Conservation (phyloP, 2,888 invertebrate genomes). For the Bellardia pandia region DNA sequence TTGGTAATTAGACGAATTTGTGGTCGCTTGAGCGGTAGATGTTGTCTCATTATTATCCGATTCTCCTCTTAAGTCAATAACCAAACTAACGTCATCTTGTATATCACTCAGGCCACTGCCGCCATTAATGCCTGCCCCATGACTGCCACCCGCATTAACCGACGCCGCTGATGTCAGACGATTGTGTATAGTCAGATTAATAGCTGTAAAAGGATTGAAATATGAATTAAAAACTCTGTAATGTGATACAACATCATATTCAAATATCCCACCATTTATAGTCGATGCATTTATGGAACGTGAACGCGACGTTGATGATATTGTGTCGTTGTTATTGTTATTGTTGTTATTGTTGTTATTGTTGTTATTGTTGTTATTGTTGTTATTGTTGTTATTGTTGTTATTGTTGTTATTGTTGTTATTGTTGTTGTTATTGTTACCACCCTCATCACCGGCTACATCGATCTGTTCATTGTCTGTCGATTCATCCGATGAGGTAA, state of each 20-base stretch:
- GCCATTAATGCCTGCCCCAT: slow-evolving; percentile 65
- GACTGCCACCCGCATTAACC: slow-evolving; percentile 54
- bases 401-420: background rate
- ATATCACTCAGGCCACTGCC: slow-evolving; percentile 46
- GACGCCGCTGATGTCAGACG: slow-evolving; percentile 71
- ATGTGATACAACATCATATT: slow-evolving; percentile 67
- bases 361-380: background rate
- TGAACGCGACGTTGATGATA: slow-evolving; percentile 55
- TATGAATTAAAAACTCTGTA: slow-evolving; percentile 69
- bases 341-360: background rate
- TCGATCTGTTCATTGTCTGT: slow-evolving; percentile 76
- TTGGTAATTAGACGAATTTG: slow-evolving; percentile 65
- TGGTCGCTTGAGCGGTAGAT: slow-evolving; percentile 67
- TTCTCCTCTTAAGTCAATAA: slow-evolving; percentile 79
- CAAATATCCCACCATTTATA: slow-evolving; percentile 70
- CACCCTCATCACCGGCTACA: slow-evolving; percentile 59
- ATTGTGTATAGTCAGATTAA: slow-evolving; percentile 82
- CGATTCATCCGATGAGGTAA: slow-evolving; percentile 78
- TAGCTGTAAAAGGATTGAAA: slow-evolving; percentile 78
- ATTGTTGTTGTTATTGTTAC: background rate
- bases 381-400: background rate
- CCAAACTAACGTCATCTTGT: slow-evolving; percentile 58
- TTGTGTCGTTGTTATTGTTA: slow-evolving; percentile 4
- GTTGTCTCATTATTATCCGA: slow-evolving; percentile 68
- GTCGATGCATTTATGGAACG: slow-evolving; percentile 56